phyloP scores from a whole-genome alignment of 2,797 vertebrate species.

The Clamator glandarius region DNA sequence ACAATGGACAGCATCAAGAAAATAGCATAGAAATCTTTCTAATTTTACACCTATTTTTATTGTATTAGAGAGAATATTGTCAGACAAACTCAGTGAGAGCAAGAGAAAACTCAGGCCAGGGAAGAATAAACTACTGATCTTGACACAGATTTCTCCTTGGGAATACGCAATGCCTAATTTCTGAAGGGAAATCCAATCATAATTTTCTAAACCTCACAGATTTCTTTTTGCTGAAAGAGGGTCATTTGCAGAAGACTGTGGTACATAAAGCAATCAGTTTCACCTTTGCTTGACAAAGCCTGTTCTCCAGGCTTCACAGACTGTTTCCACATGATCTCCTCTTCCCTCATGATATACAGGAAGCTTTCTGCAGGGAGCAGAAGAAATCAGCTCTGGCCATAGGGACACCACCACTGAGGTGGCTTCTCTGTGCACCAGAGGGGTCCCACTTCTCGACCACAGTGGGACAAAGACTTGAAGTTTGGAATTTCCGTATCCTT shows the following conservation, averaged over 20 bases:
- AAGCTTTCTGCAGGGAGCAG: background rate
- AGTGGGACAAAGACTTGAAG: background rate
- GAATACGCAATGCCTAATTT: rapidly evolving
- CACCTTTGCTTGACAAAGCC: background rate
- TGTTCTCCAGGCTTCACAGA: background rate
- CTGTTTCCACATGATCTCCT: background rate
- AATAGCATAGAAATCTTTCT: background rate
- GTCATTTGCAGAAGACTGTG: background rate
- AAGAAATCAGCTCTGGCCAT: background rate
- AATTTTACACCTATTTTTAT: background rate
- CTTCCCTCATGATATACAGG: background rate
- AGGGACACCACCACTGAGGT: background rate
- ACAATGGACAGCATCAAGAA: background rate
- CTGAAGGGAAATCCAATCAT: background rate
- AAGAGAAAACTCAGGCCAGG: background rate
- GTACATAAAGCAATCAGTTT: background rate
- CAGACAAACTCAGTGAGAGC: background rate
- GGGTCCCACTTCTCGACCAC: background rate
- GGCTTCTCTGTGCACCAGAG: background rate
- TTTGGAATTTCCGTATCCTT: background rate
- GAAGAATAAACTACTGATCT: background rate
- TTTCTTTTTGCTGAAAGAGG: background rate
- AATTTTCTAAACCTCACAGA: background rate
- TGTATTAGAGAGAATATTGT: background rate
- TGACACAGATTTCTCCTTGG: background rate